Base-by-base conservation (phyloP, 2,888 invertebrate species). In the Pandemis corylana region DNA sequence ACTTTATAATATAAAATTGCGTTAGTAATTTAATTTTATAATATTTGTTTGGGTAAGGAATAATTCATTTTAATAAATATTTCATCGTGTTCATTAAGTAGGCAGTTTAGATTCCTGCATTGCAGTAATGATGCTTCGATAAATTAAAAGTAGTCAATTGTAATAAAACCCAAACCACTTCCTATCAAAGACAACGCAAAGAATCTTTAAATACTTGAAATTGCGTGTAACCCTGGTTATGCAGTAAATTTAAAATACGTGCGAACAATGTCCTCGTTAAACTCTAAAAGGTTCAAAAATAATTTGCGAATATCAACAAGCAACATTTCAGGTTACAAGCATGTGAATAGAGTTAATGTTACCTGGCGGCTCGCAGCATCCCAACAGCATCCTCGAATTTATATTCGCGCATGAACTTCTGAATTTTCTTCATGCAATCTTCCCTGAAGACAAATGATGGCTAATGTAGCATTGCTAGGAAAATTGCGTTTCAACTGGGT, bases 361-460 rank as follows among this genome's bases (percentile, higher is more conserved):
- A 96, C 96, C 96, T 94, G 76, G 97, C 97, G 71, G 98, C 96
- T 85, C 98, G 95, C 79, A 99, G 95, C 80, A 98, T 94, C 76
- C 97, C 97, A 53, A 98, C 95, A 13, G 98, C 98, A 81, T 96
- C 96, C 84, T 97, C 97, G 80, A 96, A 95, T 80, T 97, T 96
- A 75, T 95, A 95, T 69, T 95, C 95, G 66, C 97, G 95, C 88
- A 99, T 93, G 77, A 96, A 94, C 82, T 95, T 96, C 88, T 99
- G 98, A 80, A 99, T 96, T 82, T 96, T 96, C 86, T 96, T 96
- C 97, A 99, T 98, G 76, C 98, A 98, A 84, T 97, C 97, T 77
- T 96, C 96, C 89, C 98, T 98, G 92, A 68, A 92, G 77, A 79
- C 71, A 92, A 78, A 78, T 46, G 73, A 78, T 68, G 63, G 76